Conservation (phyloP, 2,113 vertebrate species). For the Lagopus leucura region DNA sequence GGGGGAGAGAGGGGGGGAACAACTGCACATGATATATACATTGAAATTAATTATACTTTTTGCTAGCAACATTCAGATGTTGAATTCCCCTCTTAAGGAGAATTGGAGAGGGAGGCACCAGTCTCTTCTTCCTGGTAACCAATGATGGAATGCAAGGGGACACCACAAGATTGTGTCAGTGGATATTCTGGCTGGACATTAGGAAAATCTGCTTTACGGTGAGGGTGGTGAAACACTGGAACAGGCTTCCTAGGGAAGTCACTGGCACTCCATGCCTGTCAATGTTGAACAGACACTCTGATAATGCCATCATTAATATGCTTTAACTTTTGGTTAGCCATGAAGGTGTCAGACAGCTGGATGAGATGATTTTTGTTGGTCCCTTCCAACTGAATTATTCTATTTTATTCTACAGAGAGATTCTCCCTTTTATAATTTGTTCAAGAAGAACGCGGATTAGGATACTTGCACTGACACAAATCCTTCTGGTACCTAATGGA, state of each 20-base stretch:
- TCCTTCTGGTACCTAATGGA: not conserved
- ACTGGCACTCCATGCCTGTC: not conserved
- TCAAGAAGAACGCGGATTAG: not conserved
- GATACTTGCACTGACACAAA: not conserved
- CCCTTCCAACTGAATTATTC: not conserved
- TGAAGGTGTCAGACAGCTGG: not conserved
- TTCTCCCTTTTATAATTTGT: not conserved
- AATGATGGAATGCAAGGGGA: not conserved
- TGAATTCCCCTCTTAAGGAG: not conserved
- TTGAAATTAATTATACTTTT: not conserved
- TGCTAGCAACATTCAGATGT: not conserved
- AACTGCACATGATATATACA: not conserved
- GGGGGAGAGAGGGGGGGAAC: accelerated
- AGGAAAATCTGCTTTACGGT: not conserved
- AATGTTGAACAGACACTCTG: not conserved
- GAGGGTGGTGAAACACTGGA: not conserved
- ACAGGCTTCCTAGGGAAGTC: not conserved
- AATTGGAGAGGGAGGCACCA: not conserved
- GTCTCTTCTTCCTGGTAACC: not conserved
- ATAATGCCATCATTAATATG: not conserved
- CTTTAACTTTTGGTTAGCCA: not conserved
- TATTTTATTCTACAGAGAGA: not conserved
- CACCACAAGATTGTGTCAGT: not conserved
- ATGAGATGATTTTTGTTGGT: not conserved
- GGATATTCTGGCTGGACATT: not conserved